Conservation (phyloP, 1,140 invertebrate genomes). For the Pomacea maculata region DNA sequence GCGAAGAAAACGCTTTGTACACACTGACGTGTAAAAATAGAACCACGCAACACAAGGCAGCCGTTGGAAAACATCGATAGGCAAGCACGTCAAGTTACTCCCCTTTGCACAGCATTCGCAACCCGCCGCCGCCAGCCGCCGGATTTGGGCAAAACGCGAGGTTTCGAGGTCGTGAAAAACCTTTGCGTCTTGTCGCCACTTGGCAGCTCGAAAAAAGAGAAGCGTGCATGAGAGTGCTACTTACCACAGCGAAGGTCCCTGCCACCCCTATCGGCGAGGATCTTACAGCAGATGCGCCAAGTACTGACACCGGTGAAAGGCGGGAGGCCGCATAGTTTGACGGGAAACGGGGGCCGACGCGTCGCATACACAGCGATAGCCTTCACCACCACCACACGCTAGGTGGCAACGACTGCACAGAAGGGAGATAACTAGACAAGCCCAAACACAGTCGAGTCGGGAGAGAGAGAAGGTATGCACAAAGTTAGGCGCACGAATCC, state of each 20-base stretch:
- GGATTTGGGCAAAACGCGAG: slow-evolving; percentile 15
- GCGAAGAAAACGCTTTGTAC: not conserved
- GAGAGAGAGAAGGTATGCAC: no score
- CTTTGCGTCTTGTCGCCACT: not conserved
- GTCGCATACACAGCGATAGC: slow-evolving; percentile 7
- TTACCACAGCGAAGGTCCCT: slow-evolving; percentile 13
- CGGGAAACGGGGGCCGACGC: not conserved
- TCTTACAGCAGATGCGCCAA: slow-evolving; percentile 6
- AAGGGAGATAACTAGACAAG: slow-evolving; percentile 26
- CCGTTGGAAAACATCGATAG: slow-evolving; percentile 10
- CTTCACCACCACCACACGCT: slow-evolving; percentile 9
- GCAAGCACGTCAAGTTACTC: slow-evolving; percentile 16
- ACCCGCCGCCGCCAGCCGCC: not conserved
- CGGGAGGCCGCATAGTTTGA: slow-evolving; percentile 15
- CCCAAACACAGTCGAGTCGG: slow-evolving; percentile 7
- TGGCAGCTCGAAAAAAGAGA: not conserved
- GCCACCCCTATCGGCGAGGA: not conserved
- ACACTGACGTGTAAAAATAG: slow-evolving; percentile 21
- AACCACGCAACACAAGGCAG: slow-evolving; percentile 19
- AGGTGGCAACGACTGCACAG: slow-evolving; percentile 22
- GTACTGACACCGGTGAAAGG: slow-evolving; percentile 8
- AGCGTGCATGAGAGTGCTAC: slow-evolving; percentile 5
- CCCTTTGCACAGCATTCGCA: slow-evolving; percentile 10
- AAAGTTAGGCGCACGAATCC: no score
- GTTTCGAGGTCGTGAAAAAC: not conserved